Evolutionary conservation across 2,113 vertebrate species (phyloP).

Genomic region (Anser brachyrhynchus): DNA sequence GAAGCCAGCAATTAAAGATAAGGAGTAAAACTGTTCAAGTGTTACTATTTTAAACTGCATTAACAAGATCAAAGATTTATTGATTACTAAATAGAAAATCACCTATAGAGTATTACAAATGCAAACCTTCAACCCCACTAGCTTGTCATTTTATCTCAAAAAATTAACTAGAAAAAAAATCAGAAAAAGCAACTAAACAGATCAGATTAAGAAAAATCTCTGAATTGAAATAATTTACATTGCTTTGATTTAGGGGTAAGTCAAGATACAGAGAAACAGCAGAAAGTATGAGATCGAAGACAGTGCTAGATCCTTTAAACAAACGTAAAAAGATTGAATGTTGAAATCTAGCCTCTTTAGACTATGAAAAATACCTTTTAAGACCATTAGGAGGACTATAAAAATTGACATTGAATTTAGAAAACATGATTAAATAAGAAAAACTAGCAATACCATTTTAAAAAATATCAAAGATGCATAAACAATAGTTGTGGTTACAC

Average conservation of each 20-base stretch:
- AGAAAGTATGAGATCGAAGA: background rate
- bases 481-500: background rate
- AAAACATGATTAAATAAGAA: background rate
- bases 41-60: background rate
- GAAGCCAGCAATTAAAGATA: background rate
- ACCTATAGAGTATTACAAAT: background rate
- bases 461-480: background rate
- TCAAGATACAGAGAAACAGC: background rate
- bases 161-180: background rate
- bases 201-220: background rate
- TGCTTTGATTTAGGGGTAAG: background rate
- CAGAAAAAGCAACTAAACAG: background rate
- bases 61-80: background rate
- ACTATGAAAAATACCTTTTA: background rate
- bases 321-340: background rate
- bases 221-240: background rate
- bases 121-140: background rate
- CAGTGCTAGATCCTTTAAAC: background rate
- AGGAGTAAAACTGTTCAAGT: background rate
- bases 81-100: background rate
- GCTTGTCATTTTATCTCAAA: background rate
- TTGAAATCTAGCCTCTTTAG: background rate
- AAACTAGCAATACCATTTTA: background rate
- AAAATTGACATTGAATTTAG: background rate
- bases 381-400: background rate